phyloP scores from a whole-genome alignment of 2,113 vertebrate species.

The Ahaetulla prasina region DNA sequence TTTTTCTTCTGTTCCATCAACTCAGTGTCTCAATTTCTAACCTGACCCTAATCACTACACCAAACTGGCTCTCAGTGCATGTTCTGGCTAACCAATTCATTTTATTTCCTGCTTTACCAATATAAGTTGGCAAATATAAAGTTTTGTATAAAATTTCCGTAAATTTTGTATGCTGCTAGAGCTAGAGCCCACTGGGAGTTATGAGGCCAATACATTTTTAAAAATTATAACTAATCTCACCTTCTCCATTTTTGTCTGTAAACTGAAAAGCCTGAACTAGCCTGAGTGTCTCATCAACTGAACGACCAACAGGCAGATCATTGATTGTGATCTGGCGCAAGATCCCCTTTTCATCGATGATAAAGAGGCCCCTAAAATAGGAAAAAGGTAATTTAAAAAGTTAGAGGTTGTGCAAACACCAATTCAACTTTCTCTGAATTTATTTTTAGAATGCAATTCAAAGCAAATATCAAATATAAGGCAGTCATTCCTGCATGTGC shows the following conservation, averaged over 20 bases:
- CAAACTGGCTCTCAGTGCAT: neutral
- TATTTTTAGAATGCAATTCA: neutral
- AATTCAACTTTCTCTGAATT: neutral
- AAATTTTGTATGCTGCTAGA: neutral
- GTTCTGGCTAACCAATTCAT: neutral
- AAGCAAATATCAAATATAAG: neutral
- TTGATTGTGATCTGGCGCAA: conserved; percentile 98
- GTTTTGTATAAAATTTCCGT: neutral
- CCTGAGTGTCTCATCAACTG: conserved; percentile 90
- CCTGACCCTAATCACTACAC: neutral
- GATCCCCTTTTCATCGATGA: conserved; percentile 91
- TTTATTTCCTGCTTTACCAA: neutral
- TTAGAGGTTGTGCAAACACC: neutral
- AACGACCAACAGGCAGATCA: conserved; percentile 97
- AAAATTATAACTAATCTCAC: conserved; percentile 63
- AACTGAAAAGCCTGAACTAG: conserved; percentile 98
- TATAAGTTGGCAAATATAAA: neutral
- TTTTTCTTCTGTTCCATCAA: neutral
- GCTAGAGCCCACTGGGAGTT: neutral
- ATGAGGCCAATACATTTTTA: neutral
- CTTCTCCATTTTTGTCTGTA: conserved; percentile 96
- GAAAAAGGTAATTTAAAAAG: neutral
- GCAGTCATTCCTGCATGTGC: neutral
- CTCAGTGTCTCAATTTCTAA: neutral
- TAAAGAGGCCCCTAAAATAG: conserved; percentile 86